Evolutionary conservation across 2,797 vertebrate genomes (phyloP).

Genomic region (Cossypha caffra): DNA sequence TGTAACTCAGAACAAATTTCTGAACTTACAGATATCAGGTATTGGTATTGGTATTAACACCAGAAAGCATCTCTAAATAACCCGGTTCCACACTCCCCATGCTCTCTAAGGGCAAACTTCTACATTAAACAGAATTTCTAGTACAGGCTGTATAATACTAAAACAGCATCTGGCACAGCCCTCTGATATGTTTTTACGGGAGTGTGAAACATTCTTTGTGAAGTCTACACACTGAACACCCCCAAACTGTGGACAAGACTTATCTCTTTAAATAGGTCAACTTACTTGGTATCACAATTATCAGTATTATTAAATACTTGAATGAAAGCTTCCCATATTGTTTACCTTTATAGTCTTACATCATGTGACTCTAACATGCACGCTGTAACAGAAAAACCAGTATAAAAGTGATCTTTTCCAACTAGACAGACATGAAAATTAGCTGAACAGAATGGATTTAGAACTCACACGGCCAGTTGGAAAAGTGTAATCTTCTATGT

Average conservation of each 20-base stretch:
- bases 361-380: not conserved
- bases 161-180: not conserved
- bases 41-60: not conserved
- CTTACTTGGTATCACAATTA: not conserved
- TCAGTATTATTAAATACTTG: not conserved
- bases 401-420: slow-evolving; percentile 16
- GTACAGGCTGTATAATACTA: not conserved
- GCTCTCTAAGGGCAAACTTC: not conserved
- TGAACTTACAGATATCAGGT: not conserved
- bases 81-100: rapidly evolving
- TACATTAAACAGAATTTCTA: not conserved
- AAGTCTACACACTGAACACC: not conserved
- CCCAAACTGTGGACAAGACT: not conserved
- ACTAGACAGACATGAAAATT: not conserved
- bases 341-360: not conserved
- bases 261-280: not conserved
- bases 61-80: not conserved
- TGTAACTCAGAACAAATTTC: not conserved
- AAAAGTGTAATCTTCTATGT: slow-evolving; percentile 76
- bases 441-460: slow-evolving; percentile 1
- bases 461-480: slow-evolving; percentile 75
- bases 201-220: not conserved
- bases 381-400: slow-evolving; percentile 1
- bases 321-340: not conserved
- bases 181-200: not conserved